Evolutionary conservation across 2,113 vertebrate genomes (phyloP), one percentile per base, ranked within the genome.

Genomic region (Globicephala melas): DNA sequence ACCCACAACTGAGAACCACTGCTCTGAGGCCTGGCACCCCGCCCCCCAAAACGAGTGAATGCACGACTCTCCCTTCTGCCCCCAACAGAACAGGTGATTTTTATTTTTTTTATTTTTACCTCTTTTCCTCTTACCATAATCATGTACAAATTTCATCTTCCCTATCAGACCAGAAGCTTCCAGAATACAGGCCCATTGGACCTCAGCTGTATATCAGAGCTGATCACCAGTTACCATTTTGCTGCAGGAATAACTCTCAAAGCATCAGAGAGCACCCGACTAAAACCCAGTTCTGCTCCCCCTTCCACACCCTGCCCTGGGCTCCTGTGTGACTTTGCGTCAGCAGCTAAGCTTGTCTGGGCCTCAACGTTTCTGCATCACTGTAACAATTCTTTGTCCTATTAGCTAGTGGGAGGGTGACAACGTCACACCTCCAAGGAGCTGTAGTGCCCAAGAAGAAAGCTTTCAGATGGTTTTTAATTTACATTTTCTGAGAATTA

Each of bases 151-250:
- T 85, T 93, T 79, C 28, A 79, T n/a, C 93, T 93, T 89, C 50
- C 63, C 55, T 25, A 9, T 76, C 67, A 86, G 91, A 85, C 55
- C 70, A 58, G 96, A 97, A 97, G 62, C 63, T 97, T 74, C 84
- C 91, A 93, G 88, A 96, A 92, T 60, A 53, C 18, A 96, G 70
- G 41, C 20, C 91, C 62, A n/a, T 76, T 50, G 87, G 80, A 74
- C 11, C 33, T 68, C 20, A 41, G 58, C 63, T 88, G 15, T 41
- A 0, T 60, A 36, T 63, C 13, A 23, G 7, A 31, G 33, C 55
- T 17, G 15, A 71, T 21, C 3, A 4, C 53, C 28, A 8, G 0
- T 38, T 81, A 68, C 44, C 65, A 14, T 26, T 33, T n/a, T 79
- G 28, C 44, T 41, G 60, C 89, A 80, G 55, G 36, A 90, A 33